phyloP scores from a whole-genome alignment of 2,888 invertebrate genomes.

The Chloromyia formosa region DNA sequence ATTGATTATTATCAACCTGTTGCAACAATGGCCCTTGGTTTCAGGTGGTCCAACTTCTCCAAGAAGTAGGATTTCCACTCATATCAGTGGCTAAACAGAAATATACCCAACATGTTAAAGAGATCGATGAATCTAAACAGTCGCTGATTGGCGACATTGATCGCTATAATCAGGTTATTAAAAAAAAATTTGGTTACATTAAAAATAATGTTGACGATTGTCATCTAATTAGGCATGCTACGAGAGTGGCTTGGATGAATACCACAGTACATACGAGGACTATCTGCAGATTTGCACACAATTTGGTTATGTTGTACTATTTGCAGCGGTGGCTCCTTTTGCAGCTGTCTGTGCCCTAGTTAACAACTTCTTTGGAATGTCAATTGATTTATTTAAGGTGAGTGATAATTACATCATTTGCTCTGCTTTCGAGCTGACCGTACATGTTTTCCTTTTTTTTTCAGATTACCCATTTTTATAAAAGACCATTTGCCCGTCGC shows the following conservation, averaged over 20 bases:
- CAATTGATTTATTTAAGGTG: conserved; percentile 77
- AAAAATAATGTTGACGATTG: neutral
- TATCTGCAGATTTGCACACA: conserved; percentile 82
- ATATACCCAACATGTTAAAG: conserved; percentile 57
- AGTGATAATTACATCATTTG: neutral
- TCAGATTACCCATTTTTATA: conserved; percentile 71
- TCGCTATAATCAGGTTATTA: conserved; percentile 58
- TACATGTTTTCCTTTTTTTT: conserved; percentile 27
- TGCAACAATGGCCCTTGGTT: neutral
- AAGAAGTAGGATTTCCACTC: conserved; percentile 62
- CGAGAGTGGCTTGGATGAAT: conserved; percentile 74
- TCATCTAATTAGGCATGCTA: conserved; percentile 55
- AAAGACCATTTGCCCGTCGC: conserved; percentile 73
- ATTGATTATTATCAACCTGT: neutral
- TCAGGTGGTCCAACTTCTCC: conserved; percentile 61
- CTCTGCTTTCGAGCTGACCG: neutral
- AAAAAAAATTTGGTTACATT: too few species aligned
- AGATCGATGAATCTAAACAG: conserved; percentile 57
- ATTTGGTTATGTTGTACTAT: conserved; percentile 81
- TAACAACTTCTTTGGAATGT: conserved; percentile 78
- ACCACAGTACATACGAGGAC: conserved; percentile 80
- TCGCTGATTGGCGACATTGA: conserved; percentile 56
- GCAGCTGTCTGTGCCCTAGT: conserved; percentile 78
- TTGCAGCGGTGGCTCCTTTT: conserved; percentile 79
- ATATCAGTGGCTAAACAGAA: conserved; percentile 62